Evolutionary conservation across 2,113 vertebrate species (phyloP).

Genomic region (Vulpes ferrilata): DNA sequence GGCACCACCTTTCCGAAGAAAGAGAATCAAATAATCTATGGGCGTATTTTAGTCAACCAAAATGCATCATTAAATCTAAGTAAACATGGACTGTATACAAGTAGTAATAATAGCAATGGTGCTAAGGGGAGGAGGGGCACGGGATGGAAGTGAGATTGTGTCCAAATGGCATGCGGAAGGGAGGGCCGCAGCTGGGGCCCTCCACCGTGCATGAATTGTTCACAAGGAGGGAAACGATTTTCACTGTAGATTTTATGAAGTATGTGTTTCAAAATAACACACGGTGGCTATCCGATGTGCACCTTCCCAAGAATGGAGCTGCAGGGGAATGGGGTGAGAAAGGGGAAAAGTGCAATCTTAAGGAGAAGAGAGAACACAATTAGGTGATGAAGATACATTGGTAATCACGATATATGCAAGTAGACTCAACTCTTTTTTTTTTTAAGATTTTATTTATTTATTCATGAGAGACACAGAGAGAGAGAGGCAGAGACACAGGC

Average conservation of each 20-base stretch:
- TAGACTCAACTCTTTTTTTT: too few relatives aligned
- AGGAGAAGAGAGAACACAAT: not conserved
- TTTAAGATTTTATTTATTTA: too few relatives aligned
- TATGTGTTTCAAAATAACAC: not conserved
- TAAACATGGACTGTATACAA: accelerated
- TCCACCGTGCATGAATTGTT: accelerated
- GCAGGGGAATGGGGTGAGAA: accelerated
- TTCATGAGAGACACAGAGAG: too few relatives aligned
- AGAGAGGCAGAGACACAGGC: too few relatives aligned
- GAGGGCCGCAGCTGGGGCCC: accelerated
- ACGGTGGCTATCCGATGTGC: accelerated
- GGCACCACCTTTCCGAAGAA: not conserved
- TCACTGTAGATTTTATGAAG: not conserved
- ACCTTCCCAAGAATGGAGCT: too few relatives aligned
- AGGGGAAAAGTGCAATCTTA: not conserved
- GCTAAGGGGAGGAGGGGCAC: accelerated
- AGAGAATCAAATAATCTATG: not conserved
- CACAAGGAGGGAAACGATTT: not conserved
- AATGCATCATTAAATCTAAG: accelerated
- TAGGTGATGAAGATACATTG: not conserved
- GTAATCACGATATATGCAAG: not conserved
- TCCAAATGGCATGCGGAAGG: accelerated
- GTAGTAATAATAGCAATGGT: accelerated
- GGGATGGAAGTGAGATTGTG: not conserved
- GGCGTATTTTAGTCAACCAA: not conserved